phyloP scores from a whole-genome alignment of 2,113 vertebrate species.

The Phrynosoma platyrhinos region DNA sequence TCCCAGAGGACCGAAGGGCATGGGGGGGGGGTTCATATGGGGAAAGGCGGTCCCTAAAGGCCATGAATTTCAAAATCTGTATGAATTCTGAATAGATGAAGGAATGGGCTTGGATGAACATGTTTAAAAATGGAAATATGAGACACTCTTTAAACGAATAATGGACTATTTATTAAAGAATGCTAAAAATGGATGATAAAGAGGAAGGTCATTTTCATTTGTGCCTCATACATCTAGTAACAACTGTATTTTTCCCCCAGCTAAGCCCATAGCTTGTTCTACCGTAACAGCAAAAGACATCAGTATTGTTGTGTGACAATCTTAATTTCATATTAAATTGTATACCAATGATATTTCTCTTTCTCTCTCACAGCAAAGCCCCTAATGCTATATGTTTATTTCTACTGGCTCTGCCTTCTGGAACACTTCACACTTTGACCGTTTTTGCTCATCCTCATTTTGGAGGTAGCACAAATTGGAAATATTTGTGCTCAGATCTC shows the following conservation, averaged over 20 bases:
- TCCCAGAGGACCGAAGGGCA: too few relatives aligned
- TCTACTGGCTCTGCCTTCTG: neutral
- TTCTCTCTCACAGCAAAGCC: neutral
- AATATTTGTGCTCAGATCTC: constrained; percentile 5
- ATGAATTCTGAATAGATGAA: neutral
- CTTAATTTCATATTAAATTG: neutral
- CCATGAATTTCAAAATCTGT: neutral
- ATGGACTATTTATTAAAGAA: neutral
- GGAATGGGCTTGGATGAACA: neutral
- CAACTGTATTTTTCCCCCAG: too few relatives aligned
- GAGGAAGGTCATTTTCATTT: too few relatives aligned
- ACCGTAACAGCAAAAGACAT: neutral
- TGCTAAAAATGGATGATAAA: too few relatives aligned
- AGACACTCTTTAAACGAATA: neutral
- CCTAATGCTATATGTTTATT: neutral
- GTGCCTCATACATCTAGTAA: too few relatives aligned
- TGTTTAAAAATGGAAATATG: neutral
- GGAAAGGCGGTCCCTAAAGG: too few relatives aligned
- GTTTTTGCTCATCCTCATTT: neutral
- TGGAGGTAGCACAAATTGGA: constrained; percentile 3
- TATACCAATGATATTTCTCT: neutral
- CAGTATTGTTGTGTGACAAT: neutral
- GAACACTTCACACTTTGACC: constrained; percentile 21
- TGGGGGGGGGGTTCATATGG: too few relatives aligned
- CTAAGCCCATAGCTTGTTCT: too few relatives aligned